phyloP scores from a whole-genome alignment of 2,888 invertebrate genomes.

The Caenorhabditis panamensis region DNA sequence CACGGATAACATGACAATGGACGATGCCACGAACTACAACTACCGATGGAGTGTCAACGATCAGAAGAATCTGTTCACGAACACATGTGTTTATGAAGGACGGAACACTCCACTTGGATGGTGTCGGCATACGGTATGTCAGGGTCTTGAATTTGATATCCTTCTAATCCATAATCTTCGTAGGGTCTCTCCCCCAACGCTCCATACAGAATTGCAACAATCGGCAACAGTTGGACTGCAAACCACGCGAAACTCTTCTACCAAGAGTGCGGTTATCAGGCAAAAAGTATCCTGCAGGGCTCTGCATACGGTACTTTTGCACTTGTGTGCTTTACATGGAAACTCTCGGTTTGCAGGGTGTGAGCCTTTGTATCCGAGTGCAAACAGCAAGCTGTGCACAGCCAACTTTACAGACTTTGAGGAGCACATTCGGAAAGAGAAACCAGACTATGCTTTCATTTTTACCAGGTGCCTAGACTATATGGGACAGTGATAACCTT shows the following conservation, averaged over 20 bases:
- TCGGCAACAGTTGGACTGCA: slow-evolving; percentile 48
- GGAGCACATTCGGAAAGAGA: slow-evolving; percentile 13
- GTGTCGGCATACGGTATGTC: slow-evolving; percentile 49
- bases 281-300: slow-evolving; percentile 38
- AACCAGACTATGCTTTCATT: slow-evolving; percentile 39
- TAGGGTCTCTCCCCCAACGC: slow-evolving; percentile 20
- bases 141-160: neutral
- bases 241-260: slow-evolving; percentile 43
- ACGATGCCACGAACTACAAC: slow-evolving; percentile 30
- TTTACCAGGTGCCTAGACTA: slow-evolving; percentile 13
- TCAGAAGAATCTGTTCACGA: slow-evolving; percentile 22
- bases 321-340: neutral
- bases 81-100: slow-evolving; percentile 36
- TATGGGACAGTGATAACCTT: neutral
- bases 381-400: neutral
- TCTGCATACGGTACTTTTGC: slow-evolving; percentile 20
- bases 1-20: slow-evolving; percentile 43
- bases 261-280: slow-evolving; percentile 32
- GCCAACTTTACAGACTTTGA: slow-evolving; percentile 37
- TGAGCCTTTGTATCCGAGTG: slow-evolving; percentile 24
- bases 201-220: slow-evolving; percentile 14
- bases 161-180: neutral
- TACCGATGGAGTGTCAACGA: slow-evolving; percentile 42
- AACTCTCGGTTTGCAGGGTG: slow-evolving; percentile 20
- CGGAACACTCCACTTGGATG: slow-evolving; percentile 25